phyloP scores from a whole-genome alignment of 2,888 invertebrate species.

The Stenodera caucasica region DNA sequence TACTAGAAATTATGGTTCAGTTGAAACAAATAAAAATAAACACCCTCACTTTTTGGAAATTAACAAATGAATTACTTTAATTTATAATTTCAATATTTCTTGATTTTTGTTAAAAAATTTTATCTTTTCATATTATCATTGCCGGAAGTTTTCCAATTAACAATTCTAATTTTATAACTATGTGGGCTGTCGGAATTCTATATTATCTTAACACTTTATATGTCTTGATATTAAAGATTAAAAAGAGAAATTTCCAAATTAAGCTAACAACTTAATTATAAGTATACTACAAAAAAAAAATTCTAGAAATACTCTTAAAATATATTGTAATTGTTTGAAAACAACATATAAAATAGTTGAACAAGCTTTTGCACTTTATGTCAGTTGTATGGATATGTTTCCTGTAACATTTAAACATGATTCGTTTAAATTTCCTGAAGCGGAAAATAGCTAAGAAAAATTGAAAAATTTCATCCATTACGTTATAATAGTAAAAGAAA shows the following conservation, averaged over 20 bases:
- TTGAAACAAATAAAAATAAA: not conserved
- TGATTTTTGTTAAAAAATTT: not conserved
- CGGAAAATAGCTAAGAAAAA: not conserved
- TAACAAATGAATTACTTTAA: too few relatives aligned
- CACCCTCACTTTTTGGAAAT: not conserved
- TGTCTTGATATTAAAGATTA: not conserved
- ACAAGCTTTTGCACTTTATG: constrained; percentile 1
- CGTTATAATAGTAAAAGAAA: not conserved
- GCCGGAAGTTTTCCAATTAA: constrained; percentile 15
- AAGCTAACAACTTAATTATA: constrained; percentile 1
- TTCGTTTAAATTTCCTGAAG: not conserved
- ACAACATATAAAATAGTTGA: not conserved
- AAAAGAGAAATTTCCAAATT: not conserved
- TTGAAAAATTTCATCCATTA: not conserved
- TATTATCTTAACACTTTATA: constrained; percentile 6
- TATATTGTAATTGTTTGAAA: too few relatives aligned
- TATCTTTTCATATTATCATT: not conserved
- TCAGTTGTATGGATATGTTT: not conserved
- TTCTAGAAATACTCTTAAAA: too few relatives aligned
- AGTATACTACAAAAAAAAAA: too few relatives aligned
- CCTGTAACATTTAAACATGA: not conserved
- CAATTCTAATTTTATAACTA: constrained; percentile 12
- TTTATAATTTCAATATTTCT: too few relatives aligned
- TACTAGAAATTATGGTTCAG: not conserved
- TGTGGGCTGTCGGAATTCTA: constrained; percentile 3